Base-by-base conservation (phyloP, 1,140 invertebrate species). In the Zaprionus capensis region DNA sequence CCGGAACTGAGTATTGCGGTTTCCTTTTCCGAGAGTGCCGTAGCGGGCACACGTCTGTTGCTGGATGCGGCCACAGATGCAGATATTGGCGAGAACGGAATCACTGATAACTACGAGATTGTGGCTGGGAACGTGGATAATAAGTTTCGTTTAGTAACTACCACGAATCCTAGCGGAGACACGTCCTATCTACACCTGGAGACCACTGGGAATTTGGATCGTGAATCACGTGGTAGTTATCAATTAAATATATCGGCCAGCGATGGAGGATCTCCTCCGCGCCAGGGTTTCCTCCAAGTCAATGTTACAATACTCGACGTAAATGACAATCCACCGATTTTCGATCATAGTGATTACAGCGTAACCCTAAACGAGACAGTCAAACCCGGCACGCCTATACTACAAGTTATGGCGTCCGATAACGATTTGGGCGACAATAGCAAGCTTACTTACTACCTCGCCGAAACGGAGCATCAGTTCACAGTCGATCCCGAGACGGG, bases 321-420 rank as follows among this genome's bases (percentile, higher is more conserved):
- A 0, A 99, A 99, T 91, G 98, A 99, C 91, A 98, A 99, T 93
- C 97, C 97, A 17, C 98, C 98, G 26, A 96, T 98, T 58, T 98
- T 99, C 80, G 97, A 97, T 88, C 97, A 98, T 87, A 97, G 96
- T 93, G 98, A 98, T 88, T 99, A 99, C 93, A 96, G 96, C 53
- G 97, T 98, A 0, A 96, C 96, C 11, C 83, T 99, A 15, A 98
- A 98, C 92, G 99, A 99, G 93, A 99, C 97, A 84, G 96, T 97
- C 4, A 95, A 96, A 4, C 95, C 96, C 0, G 97, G 97, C n/a
- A 98, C 97, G 0, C 95, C 94, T 7, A 97, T 99, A 1, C 92
- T 98, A 0, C 96, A 96, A 78, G 98, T 99, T n/a, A 96, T 95
- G 81, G 98, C 98, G 0, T 97, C 96, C 1, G 98, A 99, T 91